Conservation (phyloP, 2,888 invertebrate species). For the Spatulosminthurus flaviceps region DNA sequence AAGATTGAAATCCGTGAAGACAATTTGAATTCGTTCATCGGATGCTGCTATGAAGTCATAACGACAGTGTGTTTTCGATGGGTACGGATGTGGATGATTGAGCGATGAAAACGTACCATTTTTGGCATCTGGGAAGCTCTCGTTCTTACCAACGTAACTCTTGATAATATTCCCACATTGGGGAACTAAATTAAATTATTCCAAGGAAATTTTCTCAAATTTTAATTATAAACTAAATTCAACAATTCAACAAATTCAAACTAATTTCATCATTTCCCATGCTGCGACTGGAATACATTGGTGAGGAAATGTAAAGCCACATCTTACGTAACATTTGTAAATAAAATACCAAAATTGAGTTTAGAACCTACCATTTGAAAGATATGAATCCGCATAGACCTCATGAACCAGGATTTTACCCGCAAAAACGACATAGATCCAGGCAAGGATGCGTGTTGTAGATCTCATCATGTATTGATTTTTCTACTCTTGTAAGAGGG, state of each 20-base stretch:
- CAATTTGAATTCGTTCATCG: constrained; percentile 84
- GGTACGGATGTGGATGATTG: constrained; percentile 84
- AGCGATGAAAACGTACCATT: constrained; percentile 86
- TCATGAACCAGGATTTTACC: not conserved
- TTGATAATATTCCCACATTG: constrained; percentile 58
- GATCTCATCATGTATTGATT: constrained; percentile 18
- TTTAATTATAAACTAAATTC: no score
- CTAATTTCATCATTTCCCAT: no score
- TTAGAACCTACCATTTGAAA: not conserved
- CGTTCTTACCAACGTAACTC: constrained; percentile 80
- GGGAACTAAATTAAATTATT: no score
- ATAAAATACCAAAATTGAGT: not conserved
- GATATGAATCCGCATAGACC: not conserved
- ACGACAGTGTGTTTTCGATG: constrained; percentile 81
- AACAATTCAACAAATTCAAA: no score
- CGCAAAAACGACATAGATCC: not conserved
- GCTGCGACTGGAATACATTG: no score
- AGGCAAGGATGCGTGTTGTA: not conserved
- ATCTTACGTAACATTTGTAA: no score
- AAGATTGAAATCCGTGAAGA: constrained; percentile 85
- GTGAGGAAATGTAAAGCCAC: no score
- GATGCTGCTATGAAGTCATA: constrained; percentile 90
- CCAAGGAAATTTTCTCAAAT: no score
- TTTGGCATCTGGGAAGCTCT: constrained; percentile 54
- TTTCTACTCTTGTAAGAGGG: not conserved